phyloP scores from a whole-genome alignment of 2,888 invertebrate species.

The Chalcosyrphus nemorum region DNA sequence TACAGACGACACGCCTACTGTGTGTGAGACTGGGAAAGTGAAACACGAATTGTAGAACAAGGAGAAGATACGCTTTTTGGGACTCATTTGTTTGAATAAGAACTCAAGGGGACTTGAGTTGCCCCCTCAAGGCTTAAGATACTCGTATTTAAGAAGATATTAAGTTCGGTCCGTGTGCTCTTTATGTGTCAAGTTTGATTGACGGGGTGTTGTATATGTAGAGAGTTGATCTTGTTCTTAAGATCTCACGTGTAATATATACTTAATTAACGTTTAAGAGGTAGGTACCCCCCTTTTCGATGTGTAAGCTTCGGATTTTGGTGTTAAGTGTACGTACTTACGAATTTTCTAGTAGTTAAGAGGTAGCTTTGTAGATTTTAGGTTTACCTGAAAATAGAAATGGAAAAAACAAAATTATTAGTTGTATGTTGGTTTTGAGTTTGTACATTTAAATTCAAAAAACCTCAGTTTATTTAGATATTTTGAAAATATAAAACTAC shows the following conservation, averaged over 20 bases:
- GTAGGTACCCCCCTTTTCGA: neutral
- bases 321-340: slow-evolving; percentile 10
- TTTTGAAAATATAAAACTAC: no score
- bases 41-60: neutral
- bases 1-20: slow-evolving; percentile 43
- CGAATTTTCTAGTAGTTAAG: neutral
- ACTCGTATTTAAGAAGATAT: slow-evolving; percentile 21
- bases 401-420: neutral
- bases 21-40: slow-evolving; percentile 50
- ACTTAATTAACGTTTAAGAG: slow-evolving; percentile 16
- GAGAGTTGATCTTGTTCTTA: slow-evolving; percentile 5
- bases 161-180: neutral
- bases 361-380: neutral
- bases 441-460: no score
- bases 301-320: neutral
- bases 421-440: neutral
- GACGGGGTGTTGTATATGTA: neutral
- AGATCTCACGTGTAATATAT: neutral
- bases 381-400: slow-evolving; percentile 40
- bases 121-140: neutral
- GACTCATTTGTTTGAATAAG: slow-evolving; percentile 21
- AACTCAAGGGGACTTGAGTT: neutral
- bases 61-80: neutral
- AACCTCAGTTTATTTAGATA: no score
- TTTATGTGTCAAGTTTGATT: slow-evolving; percentile 24